Evolutionary conservation across 2,113 vertebrate genomes (phyloP).

Genomic region (Semnornis frantzii): DNA sequence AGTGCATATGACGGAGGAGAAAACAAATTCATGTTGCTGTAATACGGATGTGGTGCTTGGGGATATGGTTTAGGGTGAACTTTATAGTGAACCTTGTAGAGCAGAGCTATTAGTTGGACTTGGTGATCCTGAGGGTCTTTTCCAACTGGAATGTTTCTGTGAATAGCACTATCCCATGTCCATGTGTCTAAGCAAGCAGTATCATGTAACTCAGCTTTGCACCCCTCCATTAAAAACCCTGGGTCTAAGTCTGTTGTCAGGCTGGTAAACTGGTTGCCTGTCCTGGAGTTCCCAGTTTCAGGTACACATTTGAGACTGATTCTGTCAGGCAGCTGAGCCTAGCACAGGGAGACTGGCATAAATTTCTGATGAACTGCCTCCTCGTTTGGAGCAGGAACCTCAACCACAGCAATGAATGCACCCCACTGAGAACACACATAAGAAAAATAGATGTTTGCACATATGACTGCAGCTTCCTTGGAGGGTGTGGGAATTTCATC

Average conservation of each 20-base stretch:
- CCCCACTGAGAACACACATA: background rate
- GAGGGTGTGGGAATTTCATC: background rate
- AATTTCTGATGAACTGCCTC: background rate
- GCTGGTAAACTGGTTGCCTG: background rate
- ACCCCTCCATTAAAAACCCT: background rate
- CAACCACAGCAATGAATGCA: background rate
- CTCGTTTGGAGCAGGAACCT: background rate
- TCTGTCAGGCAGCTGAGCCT: background rate
- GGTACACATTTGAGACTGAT: background rate
- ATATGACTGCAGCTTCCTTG: background rate
- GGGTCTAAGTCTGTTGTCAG: background rate
- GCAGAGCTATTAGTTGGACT: no score
- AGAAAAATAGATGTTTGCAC: background rate
- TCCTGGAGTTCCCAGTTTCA: background rate
- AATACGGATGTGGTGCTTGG: background rate
- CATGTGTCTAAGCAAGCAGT: background rate
- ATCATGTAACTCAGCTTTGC: background rate
- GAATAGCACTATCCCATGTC: accelerated
- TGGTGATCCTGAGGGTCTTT: no score
- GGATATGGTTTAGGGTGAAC: no score
- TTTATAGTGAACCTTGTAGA: no score
- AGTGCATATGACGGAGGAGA: background rate
- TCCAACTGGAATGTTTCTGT: no score
- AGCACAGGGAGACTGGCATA: background rate
- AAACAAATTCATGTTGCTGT: background rate